These are phyloP conservation scores for Eudyptes chrysolophus DNA, from an alignment of 2,113 vertebrate species.

Conservation along the genomic window DNA sequence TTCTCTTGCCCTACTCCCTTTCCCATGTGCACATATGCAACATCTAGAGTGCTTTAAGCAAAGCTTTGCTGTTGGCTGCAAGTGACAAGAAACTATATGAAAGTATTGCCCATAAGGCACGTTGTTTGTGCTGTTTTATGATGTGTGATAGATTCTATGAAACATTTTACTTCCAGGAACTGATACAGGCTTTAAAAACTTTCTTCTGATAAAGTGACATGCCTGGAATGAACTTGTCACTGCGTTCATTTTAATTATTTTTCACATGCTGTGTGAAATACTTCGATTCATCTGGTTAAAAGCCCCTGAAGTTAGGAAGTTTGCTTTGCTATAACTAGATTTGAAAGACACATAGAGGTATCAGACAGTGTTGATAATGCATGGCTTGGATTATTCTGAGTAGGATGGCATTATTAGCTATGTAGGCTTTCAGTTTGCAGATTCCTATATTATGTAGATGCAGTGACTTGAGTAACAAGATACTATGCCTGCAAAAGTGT, in stretches of 20 bases:
- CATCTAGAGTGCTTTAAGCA: neutral
- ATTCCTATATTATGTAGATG: neutral
- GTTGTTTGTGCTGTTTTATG: neutral
- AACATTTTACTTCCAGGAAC: neutral
- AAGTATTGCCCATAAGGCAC: neutral
- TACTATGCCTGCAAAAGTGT: neutral
- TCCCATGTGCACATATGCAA: fast-evolving
- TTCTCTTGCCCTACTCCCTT: neutral
- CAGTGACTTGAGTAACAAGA: neutral
- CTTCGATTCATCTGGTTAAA: neutral
- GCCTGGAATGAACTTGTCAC: neutral
- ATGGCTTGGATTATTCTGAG: neutral
- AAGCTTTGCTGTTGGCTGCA: neutral
- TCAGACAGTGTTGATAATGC: neutral
- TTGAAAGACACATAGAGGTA: neutral
- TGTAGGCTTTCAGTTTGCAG: neutral
- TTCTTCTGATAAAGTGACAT: neutral
- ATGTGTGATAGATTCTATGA: neutral
- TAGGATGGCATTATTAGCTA: neutral
- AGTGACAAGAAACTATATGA: neutral
- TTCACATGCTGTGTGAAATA: neutral
- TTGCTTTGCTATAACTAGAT: neutral
- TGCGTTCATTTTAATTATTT: neutral
- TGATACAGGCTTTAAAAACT: neutral
- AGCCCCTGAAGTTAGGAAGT: neutral